These are phyloP conservation scores for Phania funesta DNA, from an alignment of 2,888 invertebrate species.

Conservation along the genomic window DNA sequence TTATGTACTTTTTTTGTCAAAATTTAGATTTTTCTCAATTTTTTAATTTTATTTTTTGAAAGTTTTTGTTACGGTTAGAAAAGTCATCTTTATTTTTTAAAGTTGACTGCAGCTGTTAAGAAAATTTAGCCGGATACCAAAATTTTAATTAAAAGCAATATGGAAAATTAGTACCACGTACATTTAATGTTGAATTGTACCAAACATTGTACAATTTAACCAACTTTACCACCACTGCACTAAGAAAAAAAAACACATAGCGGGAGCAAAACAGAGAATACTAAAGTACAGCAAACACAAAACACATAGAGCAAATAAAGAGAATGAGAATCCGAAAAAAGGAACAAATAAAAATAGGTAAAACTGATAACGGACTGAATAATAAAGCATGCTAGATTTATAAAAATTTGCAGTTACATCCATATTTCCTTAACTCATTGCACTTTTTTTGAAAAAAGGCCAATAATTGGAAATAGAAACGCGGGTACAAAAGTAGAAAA, in stretches of 20 bases:
- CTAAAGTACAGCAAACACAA: constrained; percentile 66
- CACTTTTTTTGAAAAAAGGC: neutral
- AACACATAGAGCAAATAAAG: constrained; percentile 55
- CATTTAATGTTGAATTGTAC: too few relatives aligned
- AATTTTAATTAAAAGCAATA: too few relatives aligned
- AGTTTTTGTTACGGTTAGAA: too few relatives aligned
- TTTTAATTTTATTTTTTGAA: too few relatives aligned
- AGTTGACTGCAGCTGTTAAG: too few relatives aligned
- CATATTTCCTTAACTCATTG: neutral
- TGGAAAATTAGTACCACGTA: too few relatives aligned
- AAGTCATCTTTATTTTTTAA: too few relatives aligned
- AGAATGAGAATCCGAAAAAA: constrained; percentile 32
- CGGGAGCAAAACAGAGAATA: constrained; percentile 24
- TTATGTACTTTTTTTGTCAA: too few relatives aligned
- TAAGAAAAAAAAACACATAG: neutral
- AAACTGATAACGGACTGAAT: constrained; percentile 42
- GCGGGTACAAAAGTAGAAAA: neutral
- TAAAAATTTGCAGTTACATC: neutral
- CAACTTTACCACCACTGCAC: too few relatives aligned
- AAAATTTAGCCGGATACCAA: too few relatives aligned
- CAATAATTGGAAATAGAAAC: neutral
- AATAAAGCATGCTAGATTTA: constrained; percentile 19
- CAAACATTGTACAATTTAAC: too few relatives aligned
- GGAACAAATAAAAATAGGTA: constrained; percentile 21
- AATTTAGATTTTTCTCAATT: too few relatives aligned